phyloP scores from a whole-genome alignment of 1,140 invertebrate species.

The Trypoxylus dichotomus region DNA sequence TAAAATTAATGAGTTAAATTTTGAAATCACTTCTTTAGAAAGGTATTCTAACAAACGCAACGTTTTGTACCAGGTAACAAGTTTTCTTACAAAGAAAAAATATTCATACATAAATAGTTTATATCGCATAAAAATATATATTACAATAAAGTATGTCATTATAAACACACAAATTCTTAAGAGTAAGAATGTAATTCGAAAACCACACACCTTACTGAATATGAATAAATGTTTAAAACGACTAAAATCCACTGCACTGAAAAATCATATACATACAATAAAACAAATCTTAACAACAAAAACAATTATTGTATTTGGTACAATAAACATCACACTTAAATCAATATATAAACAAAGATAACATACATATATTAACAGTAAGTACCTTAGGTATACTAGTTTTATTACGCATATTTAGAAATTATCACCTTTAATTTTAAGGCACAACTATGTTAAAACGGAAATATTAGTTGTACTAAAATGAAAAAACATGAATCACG shows the following conservation, averaged over 20 bases:
- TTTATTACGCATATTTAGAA: conserved; percentile 5
- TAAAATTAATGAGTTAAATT: conserved; percentile 15
- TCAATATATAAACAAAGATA: conserved; percentile 20
- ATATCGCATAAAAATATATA: conserved; percentile 27
- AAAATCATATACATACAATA: conserved; percentile 22
- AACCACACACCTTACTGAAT: neutral
- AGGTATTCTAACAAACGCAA: neutral
- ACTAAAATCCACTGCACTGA: neutral
- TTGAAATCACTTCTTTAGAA: neutral
- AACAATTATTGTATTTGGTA: conserved; percentile 28
- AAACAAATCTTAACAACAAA: conserved; percentile 16
- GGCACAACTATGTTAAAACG: conserved; percentile 23
- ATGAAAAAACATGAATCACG: neutral
- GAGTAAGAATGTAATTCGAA: neutral
- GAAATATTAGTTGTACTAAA: conserved; percentile 18
- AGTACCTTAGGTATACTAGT: conserved; percentile 24
- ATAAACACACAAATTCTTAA: neutral
- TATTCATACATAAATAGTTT: neutral
- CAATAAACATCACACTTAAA: conserved; percentile 29
- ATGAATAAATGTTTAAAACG: neutral
- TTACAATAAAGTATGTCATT: neutral
- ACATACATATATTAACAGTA: conserved; percentile 9
- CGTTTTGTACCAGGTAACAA: neutral
- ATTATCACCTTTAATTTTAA: conserved; percentile 28
- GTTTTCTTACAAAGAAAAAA: conserved; percentile 14